A percentile compares a stretch with the other conserved stretches of the same genome.
phyloP scores from a whole-genome alignment of 2,113 vertebrate species.

The Mesoclemmys tuberculata region DNA sequence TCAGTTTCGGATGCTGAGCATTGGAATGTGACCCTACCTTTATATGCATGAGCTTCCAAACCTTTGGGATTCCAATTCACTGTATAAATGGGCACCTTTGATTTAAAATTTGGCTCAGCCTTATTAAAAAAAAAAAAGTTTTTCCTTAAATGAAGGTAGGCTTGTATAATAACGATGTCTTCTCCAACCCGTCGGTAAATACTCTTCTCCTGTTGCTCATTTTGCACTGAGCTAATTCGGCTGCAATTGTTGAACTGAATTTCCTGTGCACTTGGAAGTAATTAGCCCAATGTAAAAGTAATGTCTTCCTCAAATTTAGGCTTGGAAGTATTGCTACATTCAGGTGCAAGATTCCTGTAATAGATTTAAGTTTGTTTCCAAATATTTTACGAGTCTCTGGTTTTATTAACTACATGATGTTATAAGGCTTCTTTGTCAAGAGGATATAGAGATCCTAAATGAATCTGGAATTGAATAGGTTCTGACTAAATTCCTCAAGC shows the following conservation, averaged over 20 bases:
- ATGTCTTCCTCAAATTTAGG: conserved; percentile 58
- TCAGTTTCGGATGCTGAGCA: background rate
- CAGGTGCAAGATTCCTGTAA: conserved; percentile 53
- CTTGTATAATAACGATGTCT: background rate
- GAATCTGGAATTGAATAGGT: conserved; percentile 58
- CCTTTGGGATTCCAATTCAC: rapidly evolving
- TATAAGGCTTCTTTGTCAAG: conserved; percentile 61
- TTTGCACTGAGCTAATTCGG: conserved; percentile 46
- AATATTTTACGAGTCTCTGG: conserved; percentile 28
- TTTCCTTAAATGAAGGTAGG: background rate
- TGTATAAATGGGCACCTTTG: background rate
- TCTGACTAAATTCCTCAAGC: conserved; percentile 54
- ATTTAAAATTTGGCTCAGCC: background rate
- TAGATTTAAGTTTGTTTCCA: conserved; percentile 39
- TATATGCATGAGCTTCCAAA: background rate
- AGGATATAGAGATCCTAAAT: conserved; percentile 43
- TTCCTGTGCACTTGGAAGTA: conserved; percentile 64
- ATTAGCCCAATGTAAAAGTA: conserved; percentile 56
- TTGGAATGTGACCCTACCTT: rapidly evolving
- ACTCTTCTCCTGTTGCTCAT: conserved; percentile 25
- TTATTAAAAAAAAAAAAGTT: background rate
- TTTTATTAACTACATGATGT: conserved; percentile 32
- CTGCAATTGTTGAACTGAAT: conserved; percentile 51
- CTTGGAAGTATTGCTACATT: conserved; percentile 52
- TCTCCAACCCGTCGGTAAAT: background rate